Evolutionary conservation across 2,888 invertebrate genomes (phyloP), one percentile per base, ranked within the genome.

Genomic region (Xestoiulus laeticollis): DNA sequence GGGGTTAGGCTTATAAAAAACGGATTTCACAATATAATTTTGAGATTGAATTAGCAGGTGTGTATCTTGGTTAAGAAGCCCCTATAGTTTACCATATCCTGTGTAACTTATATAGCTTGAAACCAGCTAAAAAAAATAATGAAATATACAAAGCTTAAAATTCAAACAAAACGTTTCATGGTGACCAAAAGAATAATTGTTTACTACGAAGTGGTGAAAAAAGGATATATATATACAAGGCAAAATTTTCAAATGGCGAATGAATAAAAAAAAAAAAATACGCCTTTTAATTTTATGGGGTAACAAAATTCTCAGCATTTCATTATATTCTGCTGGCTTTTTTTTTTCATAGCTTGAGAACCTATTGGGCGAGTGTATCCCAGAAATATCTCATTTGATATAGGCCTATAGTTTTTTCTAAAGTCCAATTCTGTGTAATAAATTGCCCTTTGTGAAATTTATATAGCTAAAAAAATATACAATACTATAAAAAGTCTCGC

Each of bases 251-350:
- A 26, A 78, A 78, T 78, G 30, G 78, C 30, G 30, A 30, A 78
- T 78, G 78, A 78, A 78, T 78, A 78, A 78, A 78, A 38, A 38
- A 38, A 38, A 38, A 38, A 38, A 78, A 78, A 30, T 78, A 78
- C 78, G 78, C 78, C 78, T 78, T 68, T 78, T 78, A 30, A 78
- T 30, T 30, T 78, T 78, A 30, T 4, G 78, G 78, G 78, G 78
- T 78, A 78, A 78, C 78, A 30, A 78, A 78, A 78, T 78, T 78
- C 78, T 78, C 78, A 78, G 78, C 78, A 78, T 78, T 78, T 78
- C 78, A 78, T 78, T 78, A 78, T 78, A 78, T 30, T 78, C 78
- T 26, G 30, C 14, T 30, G 1, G 78, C 12, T 78, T 78, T 78
- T 78, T 78, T 78, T 26, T 30, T 30, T 78, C 68, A 26, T 1